Base-by-base conservation (phyloP, 2,797 vertebrate species). In the Lepus townsendii region DNA sequence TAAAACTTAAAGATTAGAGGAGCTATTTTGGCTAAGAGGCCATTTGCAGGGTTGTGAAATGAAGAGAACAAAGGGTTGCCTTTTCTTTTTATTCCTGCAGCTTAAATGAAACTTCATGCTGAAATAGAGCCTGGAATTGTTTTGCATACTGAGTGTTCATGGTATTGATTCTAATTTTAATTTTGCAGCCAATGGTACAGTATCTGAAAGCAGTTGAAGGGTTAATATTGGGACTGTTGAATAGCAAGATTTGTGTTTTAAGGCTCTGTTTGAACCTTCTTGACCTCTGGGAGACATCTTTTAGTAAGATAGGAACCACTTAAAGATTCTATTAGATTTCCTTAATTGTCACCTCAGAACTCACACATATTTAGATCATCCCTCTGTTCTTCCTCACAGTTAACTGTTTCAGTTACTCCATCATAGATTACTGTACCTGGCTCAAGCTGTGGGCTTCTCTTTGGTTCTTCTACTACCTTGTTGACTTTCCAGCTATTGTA, bases 1-100 rank as follows among this genome's bases (percentile, higher is more conserved):
- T 97, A 97, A 97, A 97, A 97, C 90, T 93, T 97, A 95, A 96
- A 97, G 96, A 97, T 97, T 97, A 97, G 96, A 97, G 73, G 89
- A 96, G 83, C 85, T 95, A 78, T 95, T 96, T 94, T 88, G 94
- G 94, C 93, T 88, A 91, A 88, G 92, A 96, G 96, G 68, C 95
- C 94, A 90, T 97, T 97, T 94, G 89, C 79, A 69, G 91, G 93
- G 54, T 52, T 84, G 96, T 78, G 76, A 80, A 90, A 94, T 54
- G 88, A 94, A 68, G 72, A 95, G 95, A 96, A 96, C 96, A 97
- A 97, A 97, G 94, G 54, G 27, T 50, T 84, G 96, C 87, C 97
- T 97, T 95, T 94, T 96, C 90, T 91, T 95, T 96, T 94, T 87
- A 87, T 95, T 92, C 78, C 60, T 17, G 30, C n/a, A 8, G 88